Evolutionary conservation across 2,888 invertebrate species (phyloP).

Genomic region (Eugnorisma glareosa): DNA sequence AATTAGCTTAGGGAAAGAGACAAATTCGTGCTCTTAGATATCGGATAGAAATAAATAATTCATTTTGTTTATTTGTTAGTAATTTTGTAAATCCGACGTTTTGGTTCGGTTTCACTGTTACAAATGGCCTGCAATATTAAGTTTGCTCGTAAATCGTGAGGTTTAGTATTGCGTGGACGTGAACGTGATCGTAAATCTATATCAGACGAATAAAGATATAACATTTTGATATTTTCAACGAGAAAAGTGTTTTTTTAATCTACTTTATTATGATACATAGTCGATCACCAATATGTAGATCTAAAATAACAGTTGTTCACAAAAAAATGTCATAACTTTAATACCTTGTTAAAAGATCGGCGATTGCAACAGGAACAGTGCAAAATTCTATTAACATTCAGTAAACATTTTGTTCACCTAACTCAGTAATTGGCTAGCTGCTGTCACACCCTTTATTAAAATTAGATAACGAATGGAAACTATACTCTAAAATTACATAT

Average conservation of each 20-base stretch:
- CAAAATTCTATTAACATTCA: slow-evolving; percentile 9
- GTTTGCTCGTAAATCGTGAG: slow-evolving; percentile 38
- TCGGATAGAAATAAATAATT: slow-evolving; percentile 68
- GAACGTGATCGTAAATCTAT: slow-evolving; percentile 30
- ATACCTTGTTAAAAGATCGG: not conserved
- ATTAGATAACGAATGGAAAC: slow-evolving; percentile 44
- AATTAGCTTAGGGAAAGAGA: slow-evolving; percentile 80
- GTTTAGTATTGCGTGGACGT: slow-evolving; percentile 6
- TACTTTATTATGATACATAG: not conserved
- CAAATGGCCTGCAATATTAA: slow-evolving; percentile 32
- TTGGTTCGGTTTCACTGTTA: slow-evolving; percentile 52
- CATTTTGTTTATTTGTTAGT: slow-evolving; percentile 62
- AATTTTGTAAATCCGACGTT: slow-evolving; percentile 59
- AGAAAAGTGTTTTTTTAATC: slow-evolving; percentile 4
- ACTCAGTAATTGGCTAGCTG: slow-evolving; percentile 46
- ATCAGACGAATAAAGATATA: slow-evolving; percentile 15
- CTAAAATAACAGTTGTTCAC: not conserved
- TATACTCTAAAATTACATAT: not conserved
- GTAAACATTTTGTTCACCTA: slow-evolving; percentile 32
- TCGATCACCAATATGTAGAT: not conserved
- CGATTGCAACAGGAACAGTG: not conserved
- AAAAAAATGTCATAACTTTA: slow-evolving; percentile 6
- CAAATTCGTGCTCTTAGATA: slow-evolving; percentile 77
- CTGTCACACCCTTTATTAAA: slow-evolving; percentile 44
- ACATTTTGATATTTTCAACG: not conserved